Percentiles rank a stretch among this genome's conserved stretches.
Conservation (phyloP, 2,888 invertebrate genomes). For the Epinotia bilunana region DNA sequence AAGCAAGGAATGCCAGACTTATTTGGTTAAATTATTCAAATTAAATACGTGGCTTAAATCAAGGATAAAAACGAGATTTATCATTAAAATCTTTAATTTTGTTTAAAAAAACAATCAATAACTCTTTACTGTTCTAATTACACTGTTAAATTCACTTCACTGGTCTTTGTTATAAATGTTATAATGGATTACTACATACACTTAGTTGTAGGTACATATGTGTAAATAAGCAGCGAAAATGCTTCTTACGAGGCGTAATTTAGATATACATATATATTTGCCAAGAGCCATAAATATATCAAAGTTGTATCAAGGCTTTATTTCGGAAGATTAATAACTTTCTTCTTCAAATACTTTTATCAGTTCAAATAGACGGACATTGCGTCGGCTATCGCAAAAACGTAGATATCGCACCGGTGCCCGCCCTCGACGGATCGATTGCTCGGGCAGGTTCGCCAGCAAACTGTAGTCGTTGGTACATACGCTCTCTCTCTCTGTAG, state of each 20-base stretch:
- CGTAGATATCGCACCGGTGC: conserved; percentile 6
- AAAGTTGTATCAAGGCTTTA: background rate
- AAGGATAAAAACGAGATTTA: background rate
- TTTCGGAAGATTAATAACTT: conserved; percentile 33
- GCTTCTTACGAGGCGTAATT: background rate
- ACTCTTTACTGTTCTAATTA: background rate
- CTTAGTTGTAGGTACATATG: background rate
- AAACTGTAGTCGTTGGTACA: conserved; percentile 8
- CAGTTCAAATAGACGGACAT: conserved; percentile 30
- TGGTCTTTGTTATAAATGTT: background rate
- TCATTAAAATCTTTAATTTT: background rate
- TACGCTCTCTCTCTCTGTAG: conserved; percentile 5
- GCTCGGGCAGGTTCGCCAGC: conserved; percentile 17
- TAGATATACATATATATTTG: conserved; percentile 1
- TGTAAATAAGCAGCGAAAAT: background rate
- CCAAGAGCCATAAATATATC: background rate
- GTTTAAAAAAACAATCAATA: background rate
- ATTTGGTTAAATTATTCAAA: background rate
- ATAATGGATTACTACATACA: background rate
- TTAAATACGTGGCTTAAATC: background rate
- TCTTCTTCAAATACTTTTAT: conserved; percentile 37
- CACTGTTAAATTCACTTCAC: background rate
- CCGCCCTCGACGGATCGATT: conserved; percentile 30
- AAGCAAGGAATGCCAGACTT: background rate
- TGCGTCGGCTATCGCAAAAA: conserved; percentile 30